Evolutionary conservation across 2,888 invertebrate species (phyloP), one percentile per base, ranked within the genome.

Genomic region (Stenurella melanura): DNA sequence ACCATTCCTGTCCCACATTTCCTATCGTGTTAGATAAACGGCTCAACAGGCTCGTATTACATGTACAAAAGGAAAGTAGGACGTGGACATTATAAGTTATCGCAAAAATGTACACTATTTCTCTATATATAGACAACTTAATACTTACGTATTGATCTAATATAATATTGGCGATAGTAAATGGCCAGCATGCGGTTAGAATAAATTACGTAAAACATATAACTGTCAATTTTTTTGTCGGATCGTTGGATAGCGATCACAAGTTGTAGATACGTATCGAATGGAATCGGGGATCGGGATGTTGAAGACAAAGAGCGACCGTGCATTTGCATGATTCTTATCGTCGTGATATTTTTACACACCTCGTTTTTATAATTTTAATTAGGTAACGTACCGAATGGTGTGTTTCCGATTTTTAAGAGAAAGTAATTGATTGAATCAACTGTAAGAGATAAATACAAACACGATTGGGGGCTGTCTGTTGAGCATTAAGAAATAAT

Each of bases 91-190:
- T 54, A 10, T 10, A 68, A 30, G 34, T 68, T n/a, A 19, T 18
- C 21, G 5, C 42, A 21, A 21, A 68, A 68, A 68, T 68, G 42
- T 68, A 50, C 19, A n/a, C 67, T 54, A 34, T 68, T 68, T 68
- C 17, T 17, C 68, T 68, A 54, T 26, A 68, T 68, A 68, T 68
- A 68, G 68, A 26, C 68, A 56, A 56, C 57, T 38, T 56, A 57
- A 68, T 68, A 68, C 57, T 17, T 57, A 26, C 17, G 30, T 56
- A 57, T 18, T 56, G 57, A 58, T 58, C 58, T 58, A 58, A 58
- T 58, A 58, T 58, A 21, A 21, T 58, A 58, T 58, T 19, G 21
- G 12, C 58, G 57, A n/a, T 57, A 58, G 11, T 21, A 58, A 15
- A 5, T 58, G 50, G 6, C 15, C 58, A 58, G 11, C 21, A 58